Evolutionary conservation across 1,140 invertebrate species (phyloP).

Genomic region (Drosophila elegans): DNA sequence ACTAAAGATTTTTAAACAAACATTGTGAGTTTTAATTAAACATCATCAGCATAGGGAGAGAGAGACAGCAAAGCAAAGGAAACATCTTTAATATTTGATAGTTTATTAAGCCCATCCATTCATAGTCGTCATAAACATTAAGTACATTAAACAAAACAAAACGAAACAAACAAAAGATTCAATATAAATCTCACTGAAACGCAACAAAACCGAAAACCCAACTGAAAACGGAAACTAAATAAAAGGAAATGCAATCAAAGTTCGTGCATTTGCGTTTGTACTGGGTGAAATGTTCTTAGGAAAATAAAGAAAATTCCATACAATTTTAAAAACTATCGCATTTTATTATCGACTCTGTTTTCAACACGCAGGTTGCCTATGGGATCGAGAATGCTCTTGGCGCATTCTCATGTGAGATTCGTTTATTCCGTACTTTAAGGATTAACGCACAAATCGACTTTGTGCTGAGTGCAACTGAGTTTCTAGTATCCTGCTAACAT

Average conservation of each 20-base stretch:
- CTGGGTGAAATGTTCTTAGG: slow-evolving; percentile 70
- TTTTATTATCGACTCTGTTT: slow-evolving; percentile 37
- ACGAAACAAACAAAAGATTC: slow-evolving; percentile 33
- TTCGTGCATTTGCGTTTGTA: slow-evolving; percentile 52
- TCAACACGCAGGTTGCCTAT: background rate
- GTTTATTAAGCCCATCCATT: slow-evolving; percentile 82
- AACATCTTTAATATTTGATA: slow-evolving; percentile 80
- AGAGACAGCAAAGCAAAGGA: slow-evolving; percentile 42
- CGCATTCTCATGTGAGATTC: slow-evolving; percentile 24
- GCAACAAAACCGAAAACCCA: slow-evolving; percentile 48
- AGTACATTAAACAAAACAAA: slow-evolving; percentile 58
- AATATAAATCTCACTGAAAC: slow-evolving; percentile 64
- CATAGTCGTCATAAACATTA: slow-evolving; percentile 82
- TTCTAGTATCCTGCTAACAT: slow-evolving; percentile 31
- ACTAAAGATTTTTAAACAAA: slow-evolving; percentile 79
- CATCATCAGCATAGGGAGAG: slow-evolving; percentile 52
- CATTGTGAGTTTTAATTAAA: slow-evolving; percentile 76
- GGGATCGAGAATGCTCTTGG: slow-evolving; percentile 1
- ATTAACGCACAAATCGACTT: slow-evolving; percentile 32
- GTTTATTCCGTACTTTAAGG: slow-evolving; percentile 12
- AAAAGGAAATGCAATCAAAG: slow-evolving; percentile 65
- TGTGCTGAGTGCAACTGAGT: slow-evolving; percentile 28
- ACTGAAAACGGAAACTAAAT: slow-evolving; percentile 41
- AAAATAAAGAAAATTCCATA: slow-evolving; percentile 78
- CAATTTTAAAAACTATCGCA: slow-evolving; percentile 64